Percentiles rank a stretch among this genome's conserved stretches.
Conservation (phyloP, 2,797 vertebrate species). For the Podargus strigoides region DNA sequence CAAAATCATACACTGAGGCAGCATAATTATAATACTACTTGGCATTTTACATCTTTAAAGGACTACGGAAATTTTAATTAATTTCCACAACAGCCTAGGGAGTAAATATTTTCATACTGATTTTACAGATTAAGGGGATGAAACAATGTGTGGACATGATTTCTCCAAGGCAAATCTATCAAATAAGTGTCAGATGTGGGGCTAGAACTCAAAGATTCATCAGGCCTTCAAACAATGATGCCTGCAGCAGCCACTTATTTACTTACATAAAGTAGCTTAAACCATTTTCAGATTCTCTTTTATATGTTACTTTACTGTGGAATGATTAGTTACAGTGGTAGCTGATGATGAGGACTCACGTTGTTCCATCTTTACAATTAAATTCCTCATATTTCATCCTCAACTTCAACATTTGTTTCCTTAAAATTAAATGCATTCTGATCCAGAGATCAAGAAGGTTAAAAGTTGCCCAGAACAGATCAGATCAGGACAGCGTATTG, state of each 20-base stretch:
- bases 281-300: not conserved
- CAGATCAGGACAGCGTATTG: not conserved
- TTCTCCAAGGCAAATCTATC: conserved; percentile 6
- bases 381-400: not conserved
- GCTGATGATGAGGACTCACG: not conserved
- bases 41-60: conserved; percentile 48
- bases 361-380: not conserved
- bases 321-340: not conserved
- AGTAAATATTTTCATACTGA: conserved; percentile 50
- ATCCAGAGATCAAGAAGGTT: not conserved
- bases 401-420: not conserved
- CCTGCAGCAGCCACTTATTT: not conserved
- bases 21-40: not conserved
- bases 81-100: conserved; percentile 39
- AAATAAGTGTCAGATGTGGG: not conserved
- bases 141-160: not conserved
- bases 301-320: not conserved
- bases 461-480: not conserved
- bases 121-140: conserved; percentile 32
- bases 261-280: not conserved
- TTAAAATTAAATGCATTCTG: not conserved
- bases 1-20: not conserved
- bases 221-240: not conserved
- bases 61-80: conserved; percentile 47
- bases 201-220: not conserved